Evolutionary conservation across 2,888 invertebrate genomes (phyloP), one percentile per base, ranked within the genome.

Genomic region (Xestia rhomboidea): DNA sequence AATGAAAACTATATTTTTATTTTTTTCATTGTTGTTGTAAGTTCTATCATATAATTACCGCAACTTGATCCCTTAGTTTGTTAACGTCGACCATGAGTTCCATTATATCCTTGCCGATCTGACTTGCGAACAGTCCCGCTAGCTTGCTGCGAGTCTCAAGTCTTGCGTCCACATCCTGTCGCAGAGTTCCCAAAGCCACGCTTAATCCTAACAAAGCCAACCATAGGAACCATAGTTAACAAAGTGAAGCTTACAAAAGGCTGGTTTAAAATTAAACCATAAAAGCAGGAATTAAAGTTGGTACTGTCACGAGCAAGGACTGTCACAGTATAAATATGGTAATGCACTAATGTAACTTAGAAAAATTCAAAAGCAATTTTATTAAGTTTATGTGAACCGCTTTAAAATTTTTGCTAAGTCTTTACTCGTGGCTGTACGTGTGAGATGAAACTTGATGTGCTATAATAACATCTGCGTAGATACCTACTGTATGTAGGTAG

Each of bases 71-170:
- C 88, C 98, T 97, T 69, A 99, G 97, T 70, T 97, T 97, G 76
- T 98, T 98, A 82, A 99, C 98, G 86, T 98, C 98, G 60, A 97
- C 97, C 89, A 98, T 98, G 24, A 99, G 97, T 0, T 97, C 95
- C 90, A 97, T 97, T 62, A 99, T 98, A 90, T 99, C 99, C 84
- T 97, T 98, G 83, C 98, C 98, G 85, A 99, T 97, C 85, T 97
- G 97, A 67, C 97, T 97, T 79, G 98, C 98, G 89, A 99, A 98
- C 90, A 97, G 95, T 41, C 97, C 97, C 13, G 99, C 97, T 70
- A 98, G 97, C 74, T 97, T 97, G 41, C 97, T 97, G 62, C 98
- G 97, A 66, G 98, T 98, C 77, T 98, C 98, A 30, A 98, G 93
- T 63, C 97, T 97, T 79, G 97, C 97, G 85, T 98, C 98, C 3